Base-by-base conservation (phyloP, 2,113 vertebrate genomes). In the Xiphophorus hellerii region DNA sequence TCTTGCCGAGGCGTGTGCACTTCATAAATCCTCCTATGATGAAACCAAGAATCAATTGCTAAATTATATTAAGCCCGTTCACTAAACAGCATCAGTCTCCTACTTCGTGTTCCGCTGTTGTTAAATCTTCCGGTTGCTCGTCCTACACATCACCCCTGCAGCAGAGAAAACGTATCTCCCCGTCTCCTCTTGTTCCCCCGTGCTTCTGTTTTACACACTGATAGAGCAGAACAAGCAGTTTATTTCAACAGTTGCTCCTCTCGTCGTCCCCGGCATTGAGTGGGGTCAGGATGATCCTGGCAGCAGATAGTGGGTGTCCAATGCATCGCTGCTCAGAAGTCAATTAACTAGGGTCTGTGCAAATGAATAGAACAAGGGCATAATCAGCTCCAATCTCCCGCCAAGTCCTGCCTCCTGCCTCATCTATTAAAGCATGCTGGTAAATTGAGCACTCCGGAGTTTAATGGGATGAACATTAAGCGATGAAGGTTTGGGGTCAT, bases 291-390 rank as follows among this genome's bases (percentile, higher is more conserved):
- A 74, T 27, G 75, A 82, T 80, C 77, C 66, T 88, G 80, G 81
- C 82, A 78, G 82, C 77, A 89, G 88, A 89, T 90, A 88, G 79
- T 80, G 81, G 82, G 84, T 80, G 84, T 88, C 88, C 91, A 89
- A 86, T 86, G 86, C 90, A 91, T 91, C 71, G 66, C 85, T 90
- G 89, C 90, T 90, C 84, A 66, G 76, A 66, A 92, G 87, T 93
- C 85, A 89, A 91, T 92, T 93, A 92, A 89, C 70, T 69, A 39
- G 62, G 80, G 83, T 83, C 84, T 89, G 87, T 88, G 86, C 87
- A 91, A 93, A 92, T 91, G 88, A 89, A 91, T 80, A 92, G 88
- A 92, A 93, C 89, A 92, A 85, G 90, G 79, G 54, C 29, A 58
- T 90, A 89, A 93, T 93, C 92, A 89, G 87, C 84, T 91, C 84